Base-by-base conservation (phyloP, 2,797 vertebrate species). In the Clarias platycephalus region DNA sequence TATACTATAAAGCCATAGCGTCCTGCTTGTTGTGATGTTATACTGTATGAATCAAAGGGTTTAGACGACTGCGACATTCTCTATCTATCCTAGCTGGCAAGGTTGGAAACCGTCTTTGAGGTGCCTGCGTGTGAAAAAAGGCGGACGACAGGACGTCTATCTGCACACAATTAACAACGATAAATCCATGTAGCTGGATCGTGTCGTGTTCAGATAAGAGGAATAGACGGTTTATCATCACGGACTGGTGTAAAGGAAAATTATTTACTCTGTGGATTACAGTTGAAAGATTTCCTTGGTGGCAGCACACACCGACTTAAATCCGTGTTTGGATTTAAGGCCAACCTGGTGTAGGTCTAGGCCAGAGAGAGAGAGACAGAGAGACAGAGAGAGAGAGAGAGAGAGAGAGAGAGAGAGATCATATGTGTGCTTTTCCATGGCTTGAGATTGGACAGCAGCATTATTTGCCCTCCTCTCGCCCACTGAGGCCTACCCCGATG, bases 121-220 rank as follows among this genome's bases (percentile, higher is more conserved):
- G 88, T 78, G 76, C 68, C 85, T 82, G 88, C 84, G 66, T 88
- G 85, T 58, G 74, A 58, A 86, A 84, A 77, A 12, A 85, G 86
- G 68, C 18, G n/a, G 87, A 91, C 89, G 91, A 90, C 90, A 88
- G 78, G 80, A 93, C 87, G 90, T 90, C 88, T 89, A 89, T 90
- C 89, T 75, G 78, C 91, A 88, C 86, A 92, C 91, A 95, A 94
- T 95, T 94, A 95, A 90, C 91, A 92, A 68, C 57, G 91, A 91
- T 84, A 93, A 90, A 88, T 90, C 88, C 87, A 87, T 85, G 88
- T 84, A 77, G 88, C 88, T 82, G 89, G 88, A 87, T 90, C 82
- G 86, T 93, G 90, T 91, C 87, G 84, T 77, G 40, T 81, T 82
- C 75, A 90, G 92, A 94, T 94, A 92, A 94, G 90, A 91, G 67